Base-by-base conservation (phyloP, 2,797 vertebrate genomes). In the Cottoperca gobio region DNA sequence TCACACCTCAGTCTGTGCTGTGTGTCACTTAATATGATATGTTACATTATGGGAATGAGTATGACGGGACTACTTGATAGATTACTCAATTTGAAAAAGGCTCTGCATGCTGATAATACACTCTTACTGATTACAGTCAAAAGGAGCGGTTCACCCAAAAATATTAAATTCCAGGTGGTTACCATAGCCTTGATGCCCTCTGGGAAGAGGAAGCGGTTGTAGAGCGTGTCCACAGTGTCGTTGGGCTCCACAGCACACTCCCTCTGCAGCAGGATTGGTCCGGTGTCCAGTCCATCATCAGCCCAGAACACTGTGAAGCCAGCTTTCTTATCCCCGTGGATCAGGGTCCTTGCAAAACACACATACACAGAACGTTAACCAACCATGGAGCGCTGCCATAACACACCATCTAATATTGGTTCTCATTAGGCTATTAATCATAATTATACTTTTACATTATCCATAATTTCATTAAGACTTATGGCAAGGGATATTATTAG, bases 291-390 rank as follows among this genome's bases (percentile, higher is more conserved):
- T 11, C 98, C 98, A n/a, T 97, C 96, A 54, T 99, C 98, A 9
- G 97, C 98, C 98, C 98, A 99, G 94, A 99, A 99, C 84, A 99
- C 85, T 1, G 96, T 95, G 92, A 99, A 97, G 4, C 98, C 98
- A 12, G 96, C 97, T 85, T 95, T 96, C 87, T 96, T 95, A 79
- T 99, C 97, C 10, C 98, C 98, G 19, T 97, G 95, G 88, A 99
- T 99, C 74, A 99, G 94, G 75, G 98, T 99, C 98, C 98, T 99
- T 84, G 43, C 50, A 24, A 49, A 8, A 78, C 26, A 74, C 12
- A 77, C 6, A 28, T 2, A 55, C 6, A 70, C 8, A 81, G 39
- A 2, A 45, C 8, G 66, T 2, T 19, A 50, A 21, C 23, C 48
- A 17, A 63, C 19, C 21, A 19, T 45, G 26, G 3, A 77, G 16